Conservation (phyloP, 2,113 vertebrate species). For the Bos indicus region DNA sequence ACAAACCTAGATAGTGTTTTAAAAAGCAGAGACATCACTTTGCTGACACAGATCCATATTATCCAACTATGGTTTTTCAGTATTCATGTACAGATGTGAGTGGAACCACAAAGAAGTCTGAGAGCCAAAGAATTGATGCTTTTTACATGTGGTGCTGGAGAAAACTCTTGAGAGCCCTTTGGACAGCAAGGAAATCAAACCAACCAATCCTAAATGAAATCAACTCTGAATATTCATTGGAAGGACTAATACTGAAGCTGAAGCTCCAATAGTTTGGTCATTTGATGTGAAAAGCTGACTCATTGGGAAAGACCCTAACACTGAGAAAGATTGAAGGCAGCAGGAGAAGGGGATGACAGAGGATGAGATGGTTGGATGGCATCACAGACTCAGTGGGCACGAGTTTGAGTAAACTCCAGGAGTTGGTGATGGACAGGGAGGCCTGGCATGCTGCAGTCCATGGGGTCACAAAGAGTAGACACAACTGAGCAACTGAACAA, state of each 20-base stretch:
- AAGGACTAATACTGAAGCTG: background rate
- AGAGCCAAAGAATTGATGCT: background rate
- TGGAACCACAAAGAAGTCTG: background rate
- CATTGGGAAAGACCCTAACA: background rate
- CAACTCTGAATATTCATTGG: background rate
- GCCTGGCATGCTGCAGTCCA: background rate
- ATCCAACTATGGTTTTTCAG: background rate
- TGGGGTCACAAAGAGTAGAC: background rate
- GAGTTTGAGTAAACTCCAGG: background rate
- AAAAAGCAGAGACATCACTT: background rate
- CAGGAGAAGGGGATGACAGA: background rate
- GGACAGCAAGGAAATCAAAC: background rate
- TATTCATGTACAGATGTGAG: background rate
- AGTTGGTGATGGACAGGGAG: background rate
- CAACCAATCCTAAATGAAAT: background rate
- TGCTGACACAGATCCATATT: background rate
- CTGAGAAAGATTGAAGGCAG: background rate
- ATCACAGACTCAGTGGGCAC: background rate
- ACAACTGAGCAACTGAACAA: rapidly evolving
- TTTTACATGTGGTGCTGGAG: background rate
- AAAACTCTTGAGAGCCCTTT: background rate
- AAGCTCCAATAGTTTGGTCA: background rate
- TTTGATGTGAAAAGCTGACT: background rate
- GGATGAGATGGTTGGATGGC: background rate
- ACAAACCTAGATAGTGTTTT: background rate